A percentile compares a stretch with the other conserved stretches of the same genome.
Evolutionary conservation across 1,140 invertebrate genomes (phyloP).

Genomic region (Acromyrmex echinatior): DNA sequence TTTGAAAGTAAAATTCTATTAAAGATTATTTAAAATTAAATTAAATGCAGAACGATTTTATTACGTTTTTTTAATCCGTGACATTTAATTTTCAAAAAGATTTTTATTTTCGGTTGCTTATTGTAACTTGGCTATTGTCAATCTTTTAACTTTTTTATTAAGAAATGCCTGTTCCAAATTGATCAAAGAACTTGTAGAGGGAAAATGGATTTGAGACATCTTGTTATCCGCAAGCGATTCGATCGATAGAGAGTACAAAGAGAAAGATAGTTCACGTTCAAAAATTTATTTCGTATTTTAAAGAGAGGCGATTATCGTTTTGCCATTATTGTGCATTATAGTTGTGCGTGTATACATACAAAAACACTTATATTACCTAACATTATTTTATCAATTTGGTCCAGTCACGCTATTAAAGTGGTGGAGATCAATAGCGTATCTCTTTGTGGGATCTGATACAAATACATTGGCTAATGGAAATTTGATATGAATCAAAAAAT

Average conservation of each 20-base stretch:
- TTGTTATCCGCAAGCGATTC: slow-evolving; percentile 43
- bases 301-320: background rate
- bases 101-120: background rate
- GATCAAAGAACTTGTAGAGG: slow-evolving; percentile 18
- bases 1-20: background rate
- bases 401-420: slow-evolving; percentile 9
- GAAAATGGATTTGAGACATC: slow-evolving; percentile 26
- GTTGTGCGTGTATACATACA: background rate
- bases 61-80: background rate
- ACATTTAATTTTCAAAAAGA: background rate
- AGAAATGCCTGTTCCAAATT: slow-evolving; percentile 32
- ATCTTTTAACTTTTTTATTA: background rate
- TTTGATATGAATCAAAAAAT: slow-evolving; percentile 58
- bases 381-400: slow-evolving; percentile 47
- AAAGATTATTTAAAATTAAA: background rate
- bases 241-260: slow-evolving; percentile 3
- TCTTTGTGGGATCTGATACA: slow-evolving; percentile 45
- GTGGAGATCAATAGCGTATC: slow-evolving; percentile 39
- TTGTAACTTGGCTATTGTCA: background rate
- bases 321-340: background rate
- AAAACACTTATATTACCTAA: background rate
- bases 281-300: slow-evolving; percentile 25
- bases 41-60: background rate
- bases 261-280: background rate
- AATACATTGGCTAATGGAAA: slow-evolving; percentile 55